phyloP scores from a whole-genome alignment of 2,113 vertebrate genomes.

The Cynocephalus volans region DNA sequence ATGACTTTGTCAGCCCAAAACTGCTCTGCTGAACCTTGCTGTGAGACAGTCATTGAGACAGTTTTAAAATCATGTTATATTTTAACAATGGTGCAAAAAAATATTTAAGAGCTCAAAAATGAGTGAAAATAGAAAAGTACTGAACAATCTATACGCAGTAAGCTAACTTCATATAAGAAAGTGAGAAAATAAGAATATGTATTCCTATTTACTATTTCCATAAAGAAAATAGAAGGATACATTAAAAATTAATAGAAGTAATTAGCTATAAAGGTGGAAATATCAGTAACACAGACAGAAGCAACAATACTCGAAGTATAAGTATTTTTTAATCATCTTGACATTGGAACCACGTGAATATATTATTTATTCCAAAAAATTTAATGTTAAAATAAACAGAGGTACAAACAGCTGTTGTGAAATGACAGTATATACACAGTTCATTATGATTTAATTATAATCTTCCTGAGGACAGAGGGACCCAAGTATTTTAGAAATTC shows the following conservation, averaged over 20 bases:
- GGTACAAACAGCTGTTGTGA: not conserved
- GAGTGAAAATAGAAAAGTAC: not conserved
- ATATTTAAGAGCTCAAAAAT: slow-evolving; percentile 38
- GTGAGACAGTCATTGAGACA: not conserved
- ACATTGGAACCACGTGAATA: slow-evolving; percentile 34
- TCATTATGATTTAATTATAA: slow-evolving; percentile 15
- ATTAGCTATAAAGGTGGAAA: not conserved
- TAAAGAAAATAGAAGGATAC: not conserved
- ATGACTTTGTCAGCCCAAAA: not conserved
- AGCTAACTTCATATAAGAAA: not conserved
- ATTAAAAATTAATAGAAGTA: not conserved
- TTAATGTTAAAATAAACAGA: not conserved
- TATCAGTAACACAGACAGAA: slow-evolving; percentile 7
- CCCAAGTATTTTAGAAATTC: not conserved
- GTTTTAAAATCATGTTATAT: slow-evolving; percentile 2
- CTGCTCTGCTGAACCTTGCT: not conserved
- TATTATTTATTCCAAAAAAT: not conserved
- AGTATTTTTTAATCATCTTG: not conserved
- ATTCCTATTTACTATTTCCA: slow-evolving; percentile 11
- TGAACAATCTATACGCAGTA: not conserved
- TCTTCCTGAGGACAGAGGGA: not conserved
- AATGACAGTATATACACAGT: not conserved
- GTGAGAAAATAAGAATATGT: not conserved
- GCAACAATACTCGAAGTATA: not conserved
- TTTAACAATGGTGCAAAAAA: slow-evolving; percentile 34